Base-by-base conservation (phyloP, 2,797 vertebrate species). In the Loris lydekkerianus region DNA sequence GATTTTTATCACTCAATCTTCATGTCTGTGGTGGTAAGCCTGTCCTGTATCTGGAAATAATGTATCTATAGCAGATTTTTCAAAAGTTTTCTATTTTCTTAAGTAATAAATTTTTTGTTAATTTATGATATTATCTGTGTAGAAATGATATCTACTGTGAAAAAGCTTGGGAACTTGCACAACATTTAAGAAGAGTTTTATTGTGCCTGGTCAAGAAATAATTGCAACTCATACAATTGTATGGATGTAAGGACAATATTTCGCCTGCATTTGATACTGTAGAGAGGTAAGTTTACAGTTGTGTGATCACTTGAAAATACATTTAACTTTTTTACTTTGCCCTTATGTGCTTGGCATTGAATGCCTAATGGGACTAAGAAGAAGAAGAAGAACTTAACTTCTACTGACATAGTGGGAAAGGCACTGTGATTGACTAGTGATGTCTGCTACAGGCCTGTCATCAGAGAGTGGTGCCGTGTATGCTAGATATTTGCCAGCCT, bases 1-100 rank as follows among this genome's bases (percentile, higher is more conserved):
- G 89, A 67, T 76, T 92, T 94, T 94, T 91, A 93, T 97, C 96
- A 93, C 86, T 96, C 97, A 91, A 72, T 86, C 56, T 95, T 56
- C 77, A 88, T 61, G 76, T 40, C 49, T 10, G n/a, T 95, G 82
- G 78, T 18, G 29, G 11, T 94, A 88, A 94, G 80, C 46, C 86
- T 46, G 17, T 81, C 84, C 85, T 93, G 34, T 84, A 86, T 60
- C 80, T 82, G 58, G 67, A 63, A 73, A 97, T 75, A 95, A 1
- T 60, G 56, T 21, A 40, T 69, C 72, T 91, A 25, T 6, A 77
- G 40, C 9, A 27, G 8, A 27, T n/a, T 13, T 86, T 89, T 93
- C 46, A 61, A 91, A 69, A 78, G 27, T 8, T 49, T 83, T 43
- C n/a, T 40, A 27, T 84, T 21, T 49, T 92, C 88, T 86, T 14